Evolutionary conservation across 2,888 invertebrate species (phyloP).

Genomic region (Drosophila eohydei): DNA sequence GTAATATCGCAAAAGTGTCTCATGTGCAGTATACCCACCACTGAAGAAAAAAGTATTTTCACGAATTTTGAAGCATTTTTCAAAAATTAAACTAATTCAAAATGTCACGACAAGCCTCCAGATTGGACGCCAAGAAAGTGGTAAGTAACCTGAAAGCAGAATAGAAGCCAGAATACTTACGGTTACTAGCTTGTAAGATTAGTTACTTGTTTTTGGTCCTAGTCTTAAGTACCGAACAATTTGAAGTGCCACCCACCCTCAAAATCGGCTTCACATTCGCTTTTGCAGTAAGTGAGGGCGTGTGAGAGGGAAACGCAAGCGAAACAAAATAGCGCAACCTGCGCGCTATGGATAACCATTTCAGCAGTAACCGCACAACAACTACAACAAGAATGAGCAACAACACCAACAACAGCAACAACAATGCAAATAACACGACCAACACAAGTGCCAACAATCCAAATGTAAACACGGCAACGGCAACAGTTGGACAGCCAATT

Average conservation of each 20-base stretch:
- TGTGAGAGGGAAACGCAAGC: slow-evolving; percentile 49
- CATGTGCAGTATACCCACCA: slow-evolving; percentile 47
- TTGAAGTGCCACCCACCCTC: slow-evolving; percentile 82
- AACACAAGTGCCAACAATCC: slow-evolving; percentile 24
- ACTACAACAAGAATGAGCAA: slow-evolving; percentile 66
- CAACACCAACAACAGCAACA: slow-evolving; percentile 44
- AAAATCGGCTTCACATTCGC: slow-evolving; percentile 84
- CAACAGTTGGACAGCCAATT: slow-evolving; percentile 61
- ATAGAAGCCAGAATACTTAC: slow-evolving; percentile 25
- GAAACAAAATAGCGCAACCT: slow-evolving; percentile 43
- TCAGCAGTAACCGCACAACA: slow-evolving; percentile 61
- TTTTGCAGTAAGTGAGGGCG: slow-evolving; percentile 83
- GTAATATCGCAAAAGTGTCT: slow-evolving; percentile 14
- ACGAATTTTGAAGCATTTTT: slow-evolving; percentile 22
- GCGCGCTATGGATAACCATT: slow-evolving; percentile 70
- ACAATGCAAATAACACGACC: slow-evolving; percentile 15
- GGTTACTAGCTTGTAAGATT: slow-evolving; percentile 63
- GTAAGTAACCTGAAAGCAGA: slow-evolving; percentile 75
- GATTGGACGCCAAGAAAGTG: slow-evolving; percentile 85
- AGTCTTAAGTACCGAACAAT: slow-evolving; percentile 57
- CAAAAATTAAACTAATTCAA: slow-evolving; percentile 28
- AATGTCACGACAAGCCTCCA: slow-evolving; percentile 84
- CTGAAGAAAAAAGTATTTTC: slow-evolving; percentile 40
- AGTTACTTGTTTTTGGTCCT: slow-evolving; percentile 50
- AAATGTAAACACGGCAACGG: slow-evolving; percentile 33